phyloP scores from a whole-genome alignment of 2,113 vertebrate genomes.

The Pao palembangensis region DNA sequence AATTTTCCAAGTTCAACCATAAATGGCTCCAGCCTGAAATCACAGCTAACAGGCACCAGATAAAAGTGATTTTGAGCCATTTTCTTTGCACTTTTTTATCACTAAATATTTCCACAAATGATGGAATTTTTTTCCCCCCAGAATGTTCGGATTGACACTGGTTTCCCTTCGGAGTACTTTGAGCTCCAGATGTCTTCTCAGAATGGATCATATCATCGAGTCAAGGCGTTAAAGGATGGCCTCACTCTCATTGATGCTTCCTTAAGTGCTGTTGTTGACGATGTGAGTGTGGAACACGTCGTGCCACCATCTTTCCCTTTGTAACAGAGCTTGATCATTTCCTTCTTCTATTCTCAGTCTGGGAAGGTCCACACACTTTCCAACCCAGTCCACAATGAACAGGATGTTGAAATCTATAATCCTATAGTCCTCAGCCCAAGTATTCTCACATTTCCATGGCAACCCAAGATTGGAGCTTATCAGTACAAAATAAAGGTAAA shows the following conservation, averaged over 20 bases:
- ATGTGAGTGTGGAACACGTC: slow-evolving; percentile 67
- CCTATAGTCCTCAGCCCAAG: slow-evolving; percentile 86
- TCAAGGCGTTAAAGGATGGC: slow-evolving; percentile 79
- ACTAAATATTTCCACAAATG: neutral
- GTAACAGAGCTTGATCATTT: slow-evolving; percentile 7
- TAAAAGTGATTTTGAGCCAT: neutral
- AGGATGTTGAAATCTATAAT: slow-evolving; percentile 90
- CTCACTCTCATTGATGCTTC: slow-evolving; percentile 80
- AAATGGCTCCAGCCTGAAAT: neutral
- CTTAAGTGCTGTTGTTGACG: slow-evolving; percentile 83
- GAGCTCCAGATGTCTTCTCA: slow-evolving; percentile 82
- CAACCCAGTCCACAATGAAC: slow-evolving; percentile 85
- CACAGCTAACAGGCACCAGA: slow-evolving; percentile 1
- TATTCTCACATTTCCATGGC: slow-evolving; percentile 96
- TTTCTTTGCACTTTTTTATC: neutral
- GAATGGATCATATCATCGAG: slow-evolving; percentile 86
- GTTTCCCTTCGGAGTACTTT: slow-evolving; percentile 81
- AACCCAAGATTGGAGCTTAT: slow-evolving; percentile 87
- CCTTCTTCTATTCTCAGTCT: slow-evolving; percentile 64
- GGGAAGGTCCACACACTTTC: slow-evolving; percentile 77
- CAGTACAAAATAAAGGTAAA: slow-evolving; percentile 90
- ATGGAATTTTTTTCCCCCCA: slow-evolving; percentile 61
- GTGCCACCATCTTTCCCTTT: neutral
- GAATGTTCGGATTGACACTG: slow-evolving; percentile 83
- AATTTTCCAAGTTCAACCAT: slow-evolving; percentile 1